phyloP scores from a whole-genome alignment of 1,140 invertebrate species.

The Rhizoglyphus robini region DNA sequence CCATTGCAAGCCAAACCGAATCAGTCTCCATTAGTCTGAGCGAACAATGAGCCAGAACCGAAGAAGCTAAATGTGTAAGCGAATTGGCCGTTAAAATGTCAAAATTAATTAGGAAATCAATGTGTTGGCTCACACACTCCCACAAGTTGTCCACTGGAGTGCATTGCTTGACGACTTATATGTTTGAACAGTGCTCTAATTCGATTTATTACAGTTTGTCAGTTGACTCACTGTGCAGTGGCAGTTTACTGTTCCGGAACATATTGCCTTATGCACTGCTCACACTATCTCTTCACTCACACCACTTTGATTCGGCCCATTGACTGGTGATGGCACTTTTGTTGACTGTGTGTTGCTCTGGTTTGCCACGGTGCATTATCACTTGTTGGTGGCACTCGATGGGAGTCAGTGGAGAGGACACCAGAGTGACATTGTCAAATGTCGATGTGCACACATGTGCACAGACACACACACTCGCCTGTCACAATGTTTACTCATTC shows the following conservation, averaged over 20 bases:
- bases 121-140: not conserved
- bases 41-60: not conserved
- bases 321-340: not conserved
- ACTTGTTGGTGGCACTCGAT: no score
- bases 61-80: not conserved
- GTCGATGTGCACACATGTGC: no score
- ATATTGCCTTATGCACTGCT: not conserved
- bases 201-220: not conserved
- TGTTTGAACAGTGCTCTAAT: not conserved
- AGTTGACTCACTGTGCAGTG: no score
- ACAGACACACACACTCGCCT: not conserved
- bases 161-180: not conserved
- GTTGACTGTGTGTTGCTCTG: no score
- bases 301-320: not conserved
- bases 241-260: not conserved
- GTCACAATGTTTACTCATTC: not conserved
- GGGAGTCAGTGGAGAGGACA: no score
- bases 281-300: no score
- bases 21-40: no score
- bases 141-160: not conserved
- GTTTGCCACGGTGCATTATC: not conserved
- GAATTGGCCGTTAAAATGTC: not conserved
- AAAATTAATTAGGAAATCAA: not conserved
- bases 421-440: no score
- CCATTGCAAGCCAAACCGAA: no score